These are phyloP conservation scores for Meriones psammophilus DNA, from an alignment of 2,797 vertebrate genomes.

Conservation along the genomic window DNA sequence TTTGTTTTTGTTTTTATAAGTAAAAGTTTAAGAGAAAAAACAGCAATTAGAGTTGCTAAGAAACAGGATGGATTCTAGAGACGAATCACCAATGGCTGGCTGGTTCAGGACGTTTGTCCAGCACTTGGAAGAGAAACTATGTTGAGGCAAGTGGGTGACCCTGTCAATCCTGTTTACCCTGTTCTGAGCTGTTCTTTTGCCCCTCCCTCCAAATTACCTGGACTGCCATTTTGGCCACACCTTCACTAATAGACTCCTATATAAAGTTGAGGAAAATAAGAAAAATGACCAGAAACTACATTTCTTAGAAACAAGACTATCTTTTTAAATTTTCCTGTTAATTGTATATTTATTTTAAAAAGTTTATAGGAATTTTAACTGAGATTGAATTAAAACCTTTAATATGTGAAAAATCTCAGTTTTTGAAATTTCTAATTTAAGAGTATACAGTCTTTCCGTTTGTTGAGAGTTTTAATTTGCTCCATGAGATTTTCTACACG, in stretches of 20 bases:
- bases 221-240: too few relatives aligned
- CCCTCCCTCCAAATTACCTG: neutral
- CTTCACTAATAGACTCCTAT: too few relatives aligned
- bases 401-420: neutral
- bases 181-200: too few relatives aligned
- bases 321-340: neutral
- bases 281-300: neutral
- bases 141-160: too few relatives aligned
- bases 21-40: neutral
- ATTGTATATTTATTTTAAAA: too few relatives aligned
- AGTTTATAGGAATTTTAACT: neutral
- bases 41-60: neutral
- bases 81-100: fast-evolving
- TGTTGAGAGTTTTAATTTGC: neutral
- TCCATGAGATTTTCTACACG: neutral
- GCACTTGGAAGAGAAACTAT: neutral
- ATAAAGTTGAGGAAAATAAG: neutral
- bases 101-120: neutral
- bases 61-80: neutral
- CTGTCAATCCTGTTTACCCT: neutral
- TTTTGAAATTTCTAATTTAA: too few relatives aligned
- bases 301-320: neutral
- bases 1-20: neutral
- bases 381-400: neutral
- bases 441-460: neutral